Conservation (phyloP, 1,140 invertebrate species). For the Panagrolaimus sp. region DNA sequence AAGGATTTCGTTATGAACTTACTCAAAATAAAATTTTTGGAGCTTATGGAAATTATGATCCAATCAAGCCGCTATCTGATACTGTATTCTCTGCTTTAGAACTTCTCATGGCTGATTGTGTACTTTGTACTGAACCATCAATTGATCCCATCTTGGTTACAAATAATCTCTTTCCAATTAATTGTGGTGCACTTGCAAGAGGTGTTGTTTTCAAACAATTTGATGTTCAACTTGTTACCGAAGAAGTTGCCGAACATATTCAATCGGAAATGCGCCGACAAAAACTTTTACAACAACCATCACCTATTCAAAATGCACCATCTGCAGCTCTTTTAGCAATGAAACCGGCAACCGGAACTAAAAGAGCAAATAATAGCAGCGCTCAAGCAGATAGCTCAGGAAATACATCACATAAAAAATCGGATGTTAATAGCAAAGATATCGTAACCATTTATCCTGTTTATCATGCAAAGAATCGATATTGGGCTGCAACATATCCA, state of each 20-base stretch:
- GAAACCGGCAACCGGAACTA: slow-evolving; percentile 46
- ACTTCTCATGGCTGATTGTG: slow-evolving; percentile 47
- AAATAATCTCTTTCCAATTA: slow-evolving; percentile 46
- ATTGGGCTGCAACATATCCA: slow-evolving; percentile 57
- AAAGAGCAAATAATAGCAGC: slow-evolving; percentile 20
- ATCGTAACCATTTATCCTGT: slow-evolving; percentile 54
- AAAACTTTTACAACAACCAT: slow-evolving; percentile 55
- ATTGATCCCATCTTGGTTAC: slow-evolving; percentile 46
- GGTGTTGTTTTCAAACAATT: slow-evolving; percentile 33
- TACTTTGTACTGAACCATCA: slow-evolving; percentile 45
- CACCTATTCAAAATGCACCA: slow-evolving; percentile 47
- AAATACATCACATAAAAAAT: slow-evolving; percentile 55
- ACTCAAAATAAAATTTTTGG: slow-evolving; percentile 50
- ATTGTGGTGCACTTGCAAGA: slow-evolving; percentile 42
- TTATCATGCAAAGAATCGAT: slow-evolving; percentile 52
- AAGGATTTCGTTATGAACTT: slow-evolving; percentile 53
- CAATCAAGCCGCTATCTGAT: slow-evolving; percentile 47
- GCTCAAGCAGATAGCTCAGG: slow-evolving; percentile 27
- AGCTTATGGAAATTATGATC: slow-evolving; percentile 36
- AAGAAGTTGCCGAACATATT: slow-evolving; percentile 57
- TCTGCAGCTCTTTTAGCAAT: slow-evolving; percentile 49
- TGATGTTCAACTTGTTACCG: slow-evolving; percentile 50
- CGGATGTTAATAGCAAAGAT: slow-evolving; percentile 57
- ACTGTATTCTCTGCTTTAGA: slow-evolving; percentile 55
- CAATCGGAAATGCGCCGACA: slow-evolving; percentile 55